Conservation (phyloP, 2,797 vertebrate species). For the Acipenser transmontanus region DNA sequence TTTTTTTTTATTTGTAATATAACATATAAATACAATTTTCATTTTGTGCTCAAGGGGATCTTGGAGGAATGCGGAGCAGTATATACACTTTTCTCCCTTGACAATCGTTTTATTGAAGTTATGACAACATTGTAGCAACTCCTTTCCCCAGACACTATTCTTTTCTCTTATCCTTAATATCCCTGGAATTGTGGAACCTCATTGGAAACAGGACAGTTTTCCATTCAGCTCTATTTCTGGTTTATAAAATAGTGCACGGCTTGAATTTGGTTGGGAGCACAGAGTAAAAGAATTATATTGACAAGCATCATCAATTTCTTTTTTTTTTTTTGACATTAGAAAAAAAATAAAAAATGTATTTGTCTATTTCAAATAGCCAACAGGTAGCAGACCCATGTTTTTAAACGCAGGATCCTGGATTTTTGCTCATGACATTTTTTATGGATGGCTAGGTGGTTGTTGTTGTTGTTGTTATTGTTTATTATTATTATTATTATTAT, state of each 20-base stretch:
- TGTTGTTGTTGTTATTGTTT: too few species aligned
- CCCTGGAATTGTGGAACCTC: conserved; percentile 25
- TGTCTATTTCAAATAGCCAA: too few species aligned
- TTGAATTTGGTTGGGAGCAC: conserved; percentile 85
- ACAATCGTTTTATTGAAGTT: conserved; percentile 74
- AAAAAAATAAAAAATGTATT: too few species aligned
- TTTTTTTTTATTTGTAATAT: conserved; percentile 68
- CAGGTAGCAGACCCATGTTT: too few species aligned
- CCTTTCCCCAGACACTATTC: conserved; percentile 40
- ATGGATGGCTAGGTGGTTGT: too few species aligned
- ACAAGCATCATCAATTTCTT: too few species aligned
- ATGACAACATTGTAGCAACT: conserved; percentile 35
- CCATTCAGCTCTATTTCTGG: conserved; percentile 22
- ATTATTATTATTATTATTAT: too few species aligned
- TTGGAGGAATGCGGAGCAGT: conserved; percentile 59
- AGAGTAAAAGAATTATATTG: background rate
- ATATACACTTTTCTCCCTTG: conserved; percentile 60
- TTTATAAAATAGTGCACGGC: conserved; percentile 71
- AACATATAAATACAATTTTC: conserved; percentile 65
- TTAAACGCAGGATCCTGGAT: too few species aligned
- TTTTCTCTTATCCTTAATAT: conserved; percentile 22
- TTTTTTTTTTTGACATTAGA: too few species aligned
- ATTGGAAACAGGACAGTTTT: conserved; percentile 13
- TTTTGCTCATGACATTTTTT: too few species aligned
- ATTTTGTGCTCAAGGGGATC: conserved; percentile 64